Evolutionary conservation across 2,113 vertebrate genomes (phyloP).

Genomic region (Nerophis lumbriciformis): DNA sequence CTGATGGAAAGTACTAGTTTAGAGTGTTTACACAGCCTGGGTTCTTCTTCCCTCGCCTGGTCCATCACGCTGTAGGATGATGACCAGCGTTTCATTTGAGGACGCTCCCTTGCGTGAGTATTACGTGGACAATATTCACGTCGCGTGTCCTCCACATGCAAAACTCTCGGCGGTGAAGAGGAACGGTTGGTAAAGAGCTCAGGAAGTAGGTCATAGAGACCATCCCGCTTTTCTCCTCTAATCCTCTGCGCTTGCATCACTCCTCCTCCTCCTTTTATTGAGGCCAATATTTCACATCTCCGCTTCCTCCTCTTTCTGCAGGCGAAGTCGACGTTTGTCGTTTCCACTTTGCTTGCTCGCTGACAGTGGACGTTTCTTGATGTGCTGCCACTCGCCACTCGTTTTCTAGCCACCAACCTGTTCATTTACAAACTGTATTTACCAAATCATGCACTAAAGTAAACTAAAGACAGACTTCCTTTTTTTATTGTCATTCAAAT

Average conservation of each 20-base stretch:
- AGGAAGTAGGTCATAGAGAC: constrained; percentile 59
- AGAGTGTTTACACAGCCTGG: no score
- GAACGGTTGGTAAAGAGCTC: constrained; percentile 34
- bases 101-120: neutral
- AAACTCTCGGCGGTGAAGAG: constrained; percentile 29
- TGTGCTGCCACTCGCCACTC: no score
- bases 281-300: constrained; percentile 27
- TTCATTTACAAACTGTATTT: no score
- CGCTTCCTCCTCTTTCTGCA: neutral
- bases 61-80: no score
- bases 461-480: no score
- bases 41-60: no score
- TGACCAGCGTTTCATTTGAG: neutral
- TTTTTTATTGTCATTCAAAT: no score
- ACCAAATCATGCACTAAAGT: no score
- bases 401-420: no score
- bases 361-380: no score
- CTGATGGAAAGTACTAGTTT: no score
- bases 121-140: neutral
- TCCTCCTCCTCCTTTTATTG: neutral
- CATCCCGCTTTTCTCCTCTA: constrained; percentile 2
- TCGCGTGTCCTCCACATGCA: neutral
- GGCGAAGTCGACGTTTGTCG: neutral
- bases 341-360: no score
- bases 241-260: constrained; percentile 15